Conservation (phyloP, 2,113 vertebrate genomes). For the Chelonoidis abingdonii region DNA sequence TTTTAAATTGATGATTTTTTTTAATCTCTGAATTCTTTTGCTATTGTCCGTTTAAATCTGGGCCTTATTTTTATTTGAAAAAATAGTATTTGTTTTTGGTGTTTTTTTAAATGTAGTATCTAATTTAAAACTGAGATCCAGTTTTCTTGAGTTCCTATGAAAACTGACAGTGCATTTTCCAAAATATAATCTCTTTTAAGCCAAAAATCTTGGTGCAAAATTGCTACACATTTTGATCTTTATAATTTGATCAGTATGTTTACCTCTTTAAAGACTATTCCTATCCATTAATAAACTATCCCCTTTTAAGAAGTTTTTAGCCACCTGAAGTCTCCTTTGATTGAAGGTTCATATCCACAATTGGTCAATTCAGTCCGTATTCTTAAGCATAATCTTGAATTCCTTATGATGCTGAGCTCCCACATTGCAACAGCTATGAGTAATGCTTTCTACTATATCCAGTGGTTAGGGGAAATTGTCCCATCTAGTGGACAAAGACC, state of each 20-base stretch:
- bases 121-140: not conserved
- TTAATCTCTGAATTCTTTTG: not conserved
- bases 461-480: not conserved
- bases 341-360: not conserved
- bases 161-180: not conserved
- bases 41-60: not conserved
- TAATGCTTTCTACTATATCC: not conserved
- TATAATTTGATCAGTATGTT: not conserved
- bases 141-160: not conserved
- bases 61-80: not conserved
- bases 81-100: not conserved
- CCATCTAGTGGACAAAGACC: not conserved
- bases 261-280: not conserved
- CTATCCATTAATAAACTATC: not conserved
- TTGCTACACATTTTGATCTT: accelerated
- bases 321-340: not conserved
- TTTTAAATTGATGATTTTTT: not conserved
- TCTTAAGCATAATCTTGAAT: not conserved
- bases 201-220: not conserved
- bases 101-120: not conserved
- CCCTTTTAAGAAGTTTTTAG: not conserved
- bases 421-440: not conserved
- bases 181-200: not conserved
- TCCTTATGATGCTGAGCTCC: not conserved
- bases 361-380: not conserved